Evolutionary conservation across 2,888 invertebrate species (phyloP).

Genomic region (Spisula subtruncata): DNA sequence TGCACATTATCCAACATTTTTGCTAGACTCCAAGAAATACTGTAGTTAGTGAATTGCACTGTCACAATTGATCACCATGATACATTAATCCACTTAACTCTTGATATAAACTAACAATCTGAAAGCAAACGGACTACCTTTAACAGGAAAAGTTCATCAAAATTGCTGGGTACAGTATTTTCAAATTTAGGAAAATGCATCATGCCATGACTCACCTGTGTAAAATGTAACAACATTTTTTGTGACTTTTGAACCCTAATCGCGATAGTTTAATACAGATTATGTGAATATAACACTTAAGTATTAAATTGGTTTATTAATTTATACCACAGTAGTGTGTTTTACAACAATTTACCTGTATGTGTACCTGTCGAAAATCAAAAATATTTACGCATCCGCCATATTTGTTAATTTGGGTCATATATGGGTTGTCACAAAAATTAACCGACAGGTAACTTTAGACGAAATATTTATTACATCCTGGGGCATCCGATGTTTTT

Average conservation of each 20-base stretch:
- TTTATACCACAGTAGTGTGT: neutral
- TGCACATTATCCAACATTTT: too few species aligned
- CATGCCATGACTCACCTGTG: slow-evolving; percentile 25
- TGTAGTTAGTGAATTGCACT: too few species aligned
- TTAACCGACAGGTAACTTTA: neutral
- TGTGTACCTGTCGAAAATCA: slow-evolving; percentile 23
- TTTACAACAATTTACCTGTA: neutral
- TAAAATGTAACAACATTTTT: neutral
- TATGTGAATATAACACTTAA: neutral
- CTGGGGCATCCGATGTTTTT: too few species aligned
- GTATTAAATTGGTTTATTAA: neutral
- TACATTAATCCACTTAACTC: too few species aligned
- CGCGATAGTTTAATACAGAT: neutral
- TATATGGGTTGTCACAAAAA: neutral
- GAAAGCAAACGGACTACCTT: too few species aligned
- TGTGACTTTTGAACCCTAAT: neutral
- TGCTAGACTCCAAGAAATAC: too few species aligned
- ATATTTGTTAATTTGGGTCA: slow-evolving; percentile 21
- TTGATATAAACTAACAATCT: too few species aligned
- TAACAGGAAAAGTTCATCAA: neutral
- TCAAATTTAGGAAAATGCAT: neutral
- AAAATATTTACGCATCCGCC: slow-evolving; percentile 28
- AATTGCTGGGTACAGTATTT: neutral
- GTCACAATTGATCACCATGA: too few species aligned
- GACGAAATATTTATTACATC: neutral